phyloP scores from a whole-genome alignment of 2,797 vertebrate genomes.

The Sarcoramphus papa region DNA sequence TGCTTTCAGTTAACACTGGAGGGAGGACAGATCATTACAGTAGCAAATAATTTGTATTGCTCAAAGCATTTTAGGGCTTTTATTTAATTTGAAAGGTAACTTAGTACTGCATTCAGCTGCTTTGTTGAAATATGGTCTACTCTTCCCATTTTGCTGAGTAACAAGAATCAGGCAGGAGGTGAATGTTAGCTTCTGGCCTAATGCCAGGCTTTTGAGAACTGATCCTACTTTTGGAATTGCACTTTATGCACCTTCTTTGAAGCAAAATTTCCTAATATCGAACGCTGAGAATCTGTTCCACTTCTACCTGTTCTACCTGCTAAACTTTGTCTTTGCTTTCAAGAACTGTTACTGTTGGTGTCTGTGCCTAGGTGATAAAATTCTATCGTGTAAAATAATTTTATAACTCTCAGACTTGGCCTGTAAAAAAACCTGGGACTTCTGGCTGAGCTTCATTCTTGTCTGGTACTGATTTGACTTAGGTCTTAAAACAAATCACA shows the following conservation, averaged over 20 bases:
- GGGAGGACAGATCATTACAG: not conserved
- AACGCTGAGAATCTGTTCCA: not conserved
- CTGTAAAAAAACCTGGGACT: not conserved
- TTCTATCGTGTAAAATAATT: not conserved
- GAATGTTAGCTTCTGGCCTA: not conserved
- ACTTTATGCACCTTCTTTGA: not conserved
- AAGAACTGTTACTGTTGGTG: conserved; percentile 54
- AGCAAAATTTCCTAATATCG: not conserved
- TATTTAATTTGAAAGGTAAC: not conserved
- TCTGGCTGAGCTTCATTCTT: conserved; percentile 10
- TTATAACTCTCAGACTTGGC: not conserved
- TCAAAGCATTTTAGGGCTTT: not conserved
- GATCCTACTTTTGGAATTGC: not conserved
- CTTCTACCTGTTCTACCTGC: conserved; percentile 38
- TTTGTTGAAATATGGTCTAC: not conserved
- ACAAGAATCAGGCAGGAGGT: not conserved
- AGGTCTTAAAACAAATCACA: not conserved
- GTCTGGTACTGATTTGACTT: conserved; percentile 4
- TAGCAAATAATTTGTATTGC: not conserved
- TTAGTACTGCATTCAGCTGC: not conserved
- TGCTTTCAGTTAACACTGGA: not conserved
- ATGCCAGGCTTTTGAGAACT: not conserved
- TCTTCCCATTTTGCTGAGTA: not conserved
- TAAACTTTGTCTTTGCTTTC: conserved; percentile 56
- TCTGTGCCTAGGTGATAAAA: not conserved